Evolutionary conservation across 1,140 invertebrate genomes (phyloP), one percentile per base, ranked within the genome.

Genomic region (Pseudomyrmex pallidus): DNA sequence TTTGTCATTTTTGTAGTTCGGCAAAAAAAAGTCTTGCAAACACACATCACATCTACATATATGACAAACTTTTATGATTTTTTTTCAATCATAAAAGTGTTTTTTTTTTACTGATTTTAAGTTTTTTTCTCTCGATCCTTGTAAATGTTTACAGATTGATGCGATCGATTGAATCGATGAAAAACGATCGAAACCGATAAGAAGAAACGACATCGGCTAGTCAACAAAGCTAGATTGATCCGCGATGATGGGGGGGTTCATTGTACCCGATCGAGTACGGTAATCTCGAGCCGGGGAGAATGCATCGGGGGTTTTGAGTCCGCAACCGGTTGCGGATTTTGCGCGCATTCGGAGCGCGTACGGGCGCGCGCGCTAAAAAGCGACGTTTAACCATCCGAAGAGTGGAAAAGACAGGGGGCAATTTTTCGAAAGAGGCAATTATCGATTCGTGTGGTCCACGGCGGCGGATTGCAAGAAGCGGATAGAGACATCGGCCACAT

Each of bases 401-500:
- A 35, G 90, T 91, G 92, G 91, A 94, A 92, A 92, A 91, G 91
- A 90, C 88, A 35, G 85, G 90, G 88, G 90, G 91, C 90, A 91
- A 94, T 93, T 93, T 94, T 93, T 92, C 87, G 92, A 91, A 77
- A 70, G 82, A 84, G 87, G 92, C 91, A 94, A 94, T 94, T 94
- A 94, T 94, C 93, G 93, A 94, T 94, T 94, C 89, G 93, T 94
- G 93, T 94, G 93, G 93, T 94, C 93, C 88, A 87, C 76, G 72
- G 85, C 66, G 61, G 50, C 22, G 52, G 61, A 35, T 68, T 80
- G 64, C 86, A 92, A 93, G 92, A 94, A 94, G 90, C 91, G 91
- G 93, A 94, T 94, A 94, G 93, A 94, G 93, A 94, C 93, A 94
- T 94, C 93, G 93, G 93, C 90, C 90, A 91, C 93, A 94, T 94